A percentile compares a stretch with the other conserved stretches of the same genome.
Evolutionary conservation across 2,888 invertebrate genomes (phyloP).

Genomic region (Chironomus tentans): DNA sequence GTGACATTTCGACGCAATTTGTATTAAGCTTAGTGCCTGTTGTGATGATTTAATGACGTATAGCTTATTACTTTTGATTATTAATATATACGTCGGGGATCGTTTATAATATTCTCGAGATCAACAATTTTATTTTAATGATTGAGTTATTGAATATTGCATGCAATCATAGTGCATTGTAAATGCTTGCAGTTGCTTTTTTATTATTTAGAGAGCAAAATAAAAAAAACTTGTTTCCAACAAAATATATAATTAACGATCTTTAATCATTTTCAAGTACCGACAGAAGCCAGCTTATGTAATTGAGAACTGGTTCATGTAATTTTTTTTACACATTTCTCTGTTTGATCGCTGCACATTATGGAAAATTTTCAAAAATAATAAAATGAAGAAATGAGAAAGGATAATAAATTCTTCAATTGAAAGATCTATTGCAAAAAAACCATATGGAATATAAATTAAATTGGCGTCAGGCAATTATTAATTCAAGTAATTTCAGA

Average conservation of each 20-base stretch:
- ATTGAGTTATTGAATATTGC: slow-evolving; percentile 13
- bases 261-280: background rate
- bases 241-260: background rate
- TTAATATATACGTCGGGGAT: background rate
- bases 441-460: too few species aligned
- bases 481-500: too few species aligned
- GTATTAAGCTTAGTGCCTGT: background rate
- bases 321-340: too few species aligned
- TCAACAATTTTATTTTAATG: slow-evolving; percentile 8
- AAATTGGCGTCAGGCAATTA: too few species aligned
- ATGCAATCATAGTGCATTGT: background rate
- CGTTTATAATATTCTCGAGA: background rate
- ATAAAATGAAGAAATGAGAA: too few species aligned
- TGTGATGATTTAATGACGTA: background rate
- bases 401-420: too few species aligned
- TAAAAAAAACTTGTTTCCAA: background rate
- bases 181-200: background rate
- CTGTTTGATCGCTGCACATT: too few species aligned
- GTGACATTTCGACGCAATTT: background rate
- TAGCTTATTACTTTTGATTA: background rate
- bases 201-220: background rate
- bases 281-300: background rate
- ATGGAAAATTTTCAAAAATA: too few species aligned
- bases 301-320: too few species aligned
- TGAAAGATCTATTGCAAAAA: too few species aligned